Evolutionary conservation across 2,113 vertebrate genomes (phyloP).

Genomic region (Furnarius figulus): DNA sequence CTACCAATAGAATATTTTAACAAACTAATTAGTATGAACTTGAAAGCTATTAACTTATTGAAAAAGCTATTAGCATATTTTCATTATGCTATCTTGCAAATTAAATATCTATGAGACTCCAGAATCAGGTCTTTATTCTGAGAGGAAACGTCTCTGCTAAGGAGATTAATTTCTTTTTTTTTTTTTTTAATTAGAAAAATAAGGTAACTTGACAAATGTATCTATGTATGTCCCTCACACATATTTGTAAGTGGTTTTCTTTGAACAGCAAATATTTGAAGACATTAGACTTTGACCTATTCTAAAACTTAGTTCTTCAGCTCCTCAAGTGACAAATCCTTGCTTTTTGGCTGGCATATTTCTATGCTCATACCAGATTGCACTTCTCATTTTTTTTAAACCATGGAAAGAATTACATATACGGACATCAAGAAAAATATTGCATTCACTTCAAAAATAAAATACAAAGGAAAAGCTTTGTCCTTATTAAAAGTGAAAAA

Average conservation of each 20-base stretch:
- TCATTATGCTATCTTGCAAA: constrained; percentile 29
- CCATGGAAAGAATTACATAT: background rate
- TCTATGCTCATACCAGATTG: background rate
- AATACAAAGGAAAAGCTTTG: background rate
- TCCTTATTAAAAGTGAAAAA: background rate
- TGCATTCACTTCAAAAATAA: background rate
- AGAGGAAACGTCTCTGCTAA: constrained; percentile 24
- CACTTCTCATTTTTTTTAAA: background rate
- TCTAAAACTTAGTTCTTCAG: background rate
- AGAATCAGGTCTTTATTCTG: constrained; percentile 34
- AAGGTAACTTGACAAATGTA: background rate
- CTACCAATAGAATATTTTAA: constrained; percentile 29
- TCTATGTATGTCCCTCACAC: background rate
- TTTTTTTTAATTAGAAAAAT: constrained; percentile 8
- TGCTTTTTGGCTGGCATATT: background rate
- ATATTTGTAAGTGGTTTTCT: background rate
- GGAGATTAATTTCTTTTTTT: background rate
- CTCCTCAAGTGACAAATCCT: background rate
- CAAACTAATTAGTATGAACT: constrained; percentile 58
- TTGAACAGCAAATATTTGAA: background rate
- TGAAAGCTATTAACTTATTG: constrained; percentile 61
- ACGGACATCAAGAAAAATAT: background rate
- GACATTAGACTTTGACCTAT: background rate
- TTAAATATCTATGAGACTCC: constrained; percentile 48
- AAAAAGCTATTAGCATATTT: constrained; percentile 61